Percentiles rank a stretch among this genome's conserved stretches.
These are phyloP conservation scores for Adelphocoris suturalis DNA, from an alignment of 2,888 invertebrate genomes.

Conservation along the genomic window DNA sequence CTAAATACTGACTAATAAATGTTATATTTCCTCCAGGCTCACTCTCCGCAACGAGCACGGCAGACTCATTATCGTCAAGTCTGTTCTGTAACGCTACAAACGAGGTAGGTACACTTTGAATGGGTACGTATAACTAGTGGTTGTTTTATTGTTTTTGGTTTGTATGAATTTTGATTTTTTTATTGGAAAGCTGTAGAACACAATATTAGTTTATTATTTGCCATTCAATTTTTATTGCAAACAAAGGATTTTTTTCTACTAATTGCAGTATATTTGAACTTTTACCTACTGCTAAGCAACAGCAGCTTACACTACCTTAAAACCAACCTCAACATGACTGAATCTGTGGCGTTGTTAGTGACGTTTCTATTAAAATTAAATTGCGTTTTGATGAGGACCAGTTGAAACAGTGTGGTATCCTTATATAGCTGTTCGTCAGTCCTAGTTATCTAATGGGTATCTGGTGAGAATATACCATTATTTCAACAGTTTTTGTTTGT, in stretches of 20 bases:
- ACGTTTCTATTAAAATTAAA: no score
- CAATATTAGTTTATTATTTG: background rate
- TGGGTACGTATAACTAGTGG: constrained; percentile 15
- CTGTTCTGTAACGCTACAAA: constrained; percentile 91
- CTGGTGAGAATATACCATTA: no score
- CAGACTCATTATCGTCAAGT: constrained; percentile 92
- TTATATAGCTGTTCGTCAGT: no score
- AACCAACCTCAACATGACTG: background rate
- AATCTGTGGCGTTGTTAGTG: background rate
- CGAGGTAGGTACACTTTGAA: constrained; percentile 79
- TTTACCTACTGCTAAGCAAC: background rate
- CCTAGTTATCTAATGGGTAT: no score
- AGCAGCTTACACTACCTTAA: constrained; percentile 19
- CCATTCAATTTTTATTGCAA: no score
- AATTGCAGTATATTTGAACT: background rate
- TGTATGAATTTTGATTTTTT: background rate
- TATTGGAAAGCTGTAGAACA: constrained; percentile 6
- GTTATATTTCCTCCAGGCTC: constrained; percentile 82
- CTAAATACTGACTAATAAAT: no score
- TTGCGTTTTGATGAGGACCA: no score
- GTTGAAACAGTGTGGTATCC: no score
- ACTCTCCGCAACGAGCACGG: constrained; percentile 90
- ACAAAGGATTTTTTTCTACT: background rate
- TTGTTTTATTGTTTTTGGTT: background rate
- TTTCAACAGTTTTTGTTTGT: no score